phyloP scores from a whole-genome alignment of 2,113 vertebrate species.

The Gyps fulvus region DNA sequence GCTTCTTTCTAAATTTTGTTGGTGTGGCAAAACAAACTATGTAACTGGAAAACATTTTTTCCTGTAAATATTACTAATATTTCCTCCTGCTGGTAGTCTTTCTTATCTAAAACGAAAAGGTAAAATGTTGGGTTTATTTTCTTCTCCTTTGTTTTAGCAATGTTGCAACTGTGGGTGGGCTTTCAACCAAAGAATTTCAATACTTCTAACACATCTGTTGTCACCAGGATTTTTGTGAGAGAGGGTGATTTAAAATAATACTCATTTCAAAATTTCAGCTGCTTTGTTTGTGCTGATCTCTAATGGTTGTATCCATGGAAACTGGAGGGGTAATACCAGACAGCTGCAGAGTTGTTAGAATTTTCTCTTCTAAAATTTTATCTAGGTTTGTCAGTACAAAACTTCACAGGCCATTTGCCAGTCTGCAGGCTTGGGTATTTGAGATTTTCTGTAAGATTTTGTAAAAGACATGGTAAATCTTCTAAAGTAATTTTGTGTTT shows the following conservation, averaged over 20 bases:
- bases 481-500: not conserved
- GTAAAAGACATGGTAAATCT: not conserved
- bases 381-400: not conserved
- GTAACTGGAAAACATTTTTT: not conserved
- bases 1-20: not conserved
- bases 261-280: slow-evolving; percentile 22
- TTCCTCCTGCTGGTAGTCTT: not conserved
- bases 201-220: not conserved
- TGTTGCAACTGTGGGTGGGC: not conserved
- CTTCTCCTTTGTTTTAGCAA: not conserved
- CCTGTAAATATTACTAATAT: not conserved
- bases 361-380: not conserved
- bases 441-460: not conserved
- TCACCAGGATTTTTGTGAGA: slow-evolving; percentile 7
- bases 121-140: not conserved
- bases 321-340: slow-evolving; percentile 25
- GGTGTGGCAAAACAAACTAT: not conserved
- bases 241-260: not conserved
- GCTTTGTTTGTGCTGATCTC: slow-evolving; percentile 1
- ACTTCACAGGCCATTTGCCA: not conserved
- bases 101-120: not conserved
- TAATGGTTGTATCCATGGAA: slow-evolving; percentile 60
- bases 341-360: not conserved
- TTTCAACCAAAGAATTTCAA: not conserved
- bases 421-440: not conserved